These are phyloP conservation scores for Oceanodroma tethys DNA, from an alignment of 2,113 vertebrate species.

Conservation along the genomic window DNA sequence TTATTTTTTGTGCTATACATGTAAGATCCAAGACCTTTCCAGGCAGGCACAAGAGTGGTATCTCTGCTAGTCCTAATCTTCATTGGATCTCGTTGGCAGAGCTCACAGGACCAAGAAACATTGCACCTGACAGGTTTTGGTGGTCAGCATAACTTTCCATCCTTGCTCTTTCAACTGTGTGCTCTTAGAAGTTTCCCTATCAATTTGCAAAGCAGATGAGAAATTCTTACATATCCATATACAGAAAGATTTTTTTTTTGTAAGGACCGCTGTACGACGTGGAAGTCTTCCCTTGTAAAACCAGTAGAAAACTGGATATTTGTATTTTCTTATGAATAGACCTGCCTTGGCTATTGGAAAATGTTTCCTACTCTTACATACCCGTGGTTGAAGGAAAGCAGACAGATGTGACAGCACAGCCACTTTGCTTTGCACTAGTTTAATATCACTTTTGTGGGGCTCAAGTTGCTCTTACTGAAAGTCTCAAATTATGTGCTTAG, in stretches of 20 bases:
- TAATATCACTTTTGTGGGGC: background rate
- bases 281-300: background rate
- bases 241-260: background rate
- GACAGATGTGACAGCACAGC: accelerated
- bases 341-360: background rate
- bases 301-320: background rate
- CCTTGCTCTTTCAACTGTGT: background rate
- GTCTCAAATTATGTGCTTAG: background rate
- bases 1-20: background rate
- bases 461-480: background rate
- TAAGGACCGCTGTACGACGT: background rate
- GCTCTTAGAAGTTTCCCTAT: background rate
- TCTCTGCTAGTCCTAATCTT: background rate
- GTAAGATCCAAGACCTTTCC: background rate
- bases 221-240: background rate
- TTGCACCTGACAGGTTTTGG: background rate
- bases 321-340: background rate
- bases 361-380: background rate
- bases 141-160: background rate
- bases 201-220: background rate
- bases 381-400: background rate
- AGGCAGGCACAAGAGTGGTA: background rate
- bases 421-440: background rate
- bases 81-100: background rate
- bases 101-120: background rate